Evolutionary conservation across 2,113 vertebrate species (phyloP), one percentile per base, ranked within the genome.

Genomic region (Paedocypris sp.): DNA sequence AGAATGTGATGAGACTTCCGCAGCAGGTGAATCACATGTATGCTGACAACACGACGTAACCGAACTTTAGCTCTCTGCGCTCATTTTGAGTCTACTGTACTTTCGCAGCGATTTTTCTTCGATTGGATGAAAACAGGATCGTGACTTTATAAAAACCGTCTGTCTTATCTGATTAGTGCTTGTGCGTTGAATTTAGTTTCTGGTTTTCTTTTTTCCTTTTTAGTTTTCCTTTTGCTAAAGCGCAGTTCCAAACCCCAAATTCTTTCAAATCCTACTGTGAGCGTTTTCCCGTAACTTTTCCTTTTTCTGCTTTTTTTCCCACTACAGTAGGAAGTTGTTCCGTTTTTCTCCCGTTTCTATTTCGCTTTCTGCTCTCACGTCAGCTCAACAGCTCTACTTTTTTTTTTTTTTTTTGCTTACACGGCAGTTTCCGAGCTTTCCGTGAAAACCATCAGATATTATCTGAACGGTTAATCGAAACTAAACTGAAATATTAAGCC

Each of bases 1-100:
- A 60, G 64, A 69, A 64, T 63, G 64, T 67, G 69, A 69, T 71
- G 49, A 54, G 67, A 71, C 46, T 66, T 74, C 67, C 18, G 43
- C 60, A 53, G 45, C 60, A 64, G 75, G 64, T 50, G 67, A 73
- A 53, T 77, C 70, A 64, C 61, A 49, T 35, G 48, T 60, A 62
- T 62, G 35, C 63, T 42, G 59, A 63, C 53, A 23, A 45, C 52
- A 47, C 35, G 36, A 57, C 53, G 43, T 57, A 66, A 59, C 60
- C 5, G 36, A 52, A 41, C 29, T 67, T 45, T 61, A 66, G 66
- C 42, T 51, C 35, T 36, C 39, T 63, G 68, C 46, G 57, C 58
- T 61, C 48, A 56, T 36, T 52, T 62, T 42, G 42, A 69, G 53
- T 73, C 64, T 73, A 57, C 62, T 73, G 59, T 69, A 73, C 43